Evolutionary conservation across 2,113 vertebrate genomes (phyloP).

Genomic region (Desmodus rotundus): DNA sequence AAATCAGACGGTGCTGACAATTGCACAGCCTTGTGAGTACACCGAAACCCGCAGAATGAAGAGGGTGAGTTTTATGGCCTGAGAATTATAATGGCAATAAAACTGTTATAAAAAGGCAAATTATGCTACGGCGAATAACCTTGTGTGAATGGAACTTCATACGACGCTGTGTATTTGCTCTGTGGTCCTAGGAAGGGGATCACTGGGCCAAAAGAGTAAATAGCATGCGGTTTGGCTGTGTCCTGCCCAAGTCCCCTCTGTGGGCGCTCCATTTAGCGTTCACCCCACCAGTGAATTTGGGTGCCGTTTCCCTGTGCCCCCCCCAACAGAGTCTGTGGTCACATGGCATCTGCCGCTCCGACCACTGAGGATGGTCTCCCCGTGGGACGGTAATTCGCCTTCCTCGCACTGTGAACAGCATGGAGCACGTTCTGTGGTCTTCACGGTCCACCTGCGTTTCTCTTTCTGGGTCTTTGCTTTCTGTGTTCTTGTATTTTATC

Average conservation of each 20-base stretch:
- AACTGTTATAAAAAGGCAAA: background rate
- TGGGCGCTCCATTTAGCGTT: accelerated
- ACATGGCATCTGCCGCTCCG: too few relatives aligned
- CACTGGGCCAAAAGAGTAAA: background rate
- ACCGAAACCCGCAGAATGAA: background rate
- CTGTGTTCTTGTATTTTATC: background rate
- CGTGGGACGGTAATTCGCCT: background rate
- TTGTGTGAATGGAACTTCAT: background rate
- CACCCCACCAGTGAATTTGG: accelerated
- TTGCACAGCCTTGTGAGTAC: background rate
- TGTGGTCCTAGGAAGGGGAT: accelerated
- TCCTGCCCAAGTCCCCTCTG: accelerated
- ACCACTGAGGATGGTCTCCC: background rate
- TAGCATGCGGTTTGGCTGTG: accelerated
- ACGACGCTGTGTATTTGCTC: background rate
- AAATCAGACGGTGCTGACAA: background rate
- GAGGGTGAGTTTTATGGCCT: background rate
- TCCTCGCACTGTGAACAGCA: accelerated
- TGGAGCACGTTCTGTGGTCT: accelerated
- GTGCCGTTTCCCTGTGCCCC: background rate
- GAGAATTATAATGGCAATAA: background rate
- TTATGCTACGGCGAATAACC: background rate
- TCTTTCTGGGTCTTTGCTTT: background rate
- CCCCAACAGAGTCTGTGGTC: accelerated
- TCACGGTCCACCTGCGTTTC: accelerated